A percentile compares a stretch with the other conserved stretches of the same genome.
phyloP scores from a whole-genome alignment of 2,797 vertebrate genomes.

The Myotis findleyi region DNA sequence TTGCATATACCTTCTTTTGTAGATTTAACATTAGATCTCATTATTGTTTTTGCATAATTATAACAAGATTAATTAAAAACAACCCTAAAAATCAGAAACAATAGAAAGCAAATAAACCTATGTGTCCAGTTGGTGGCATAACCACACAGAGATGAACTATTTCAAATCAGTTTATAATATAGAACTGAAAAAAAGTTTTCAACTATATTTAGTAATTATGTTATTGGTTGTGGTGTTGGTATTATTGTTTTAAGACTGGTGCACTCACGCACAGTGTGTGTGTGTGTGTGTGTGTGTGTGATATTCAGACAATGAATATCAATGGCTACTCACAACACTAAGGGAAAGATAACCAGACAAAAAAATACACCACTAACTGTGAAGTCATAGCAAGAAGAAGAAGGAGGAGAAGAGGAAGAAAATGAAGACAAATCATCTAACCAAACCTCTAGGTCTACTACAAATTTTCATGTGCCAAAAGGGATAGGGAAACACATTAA shows the following conservation, averaged over 20 bases:
- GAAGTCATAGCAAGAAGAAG: neutral
- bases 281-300: neutral
- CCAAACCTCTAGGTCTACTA: neutral
- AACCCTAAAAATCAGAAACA: slow-evolving; percentile 43
- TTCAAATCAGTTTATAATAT: neutral
- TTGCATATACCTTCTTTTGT: neutral
- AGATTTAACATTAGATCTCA: neutral
- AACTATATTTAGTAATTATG: neutral
- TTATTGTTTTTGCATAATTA: neutral
- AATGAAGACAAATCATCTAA: neutral
- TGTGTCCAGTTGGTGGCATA: neutral
- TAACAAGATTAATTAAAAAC: slow-evolving; percentile 25
- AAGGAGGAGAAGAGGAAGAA: too few relatives aligned
- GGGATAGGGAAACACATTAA: neutral
- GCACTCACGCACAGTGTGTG: neutral
- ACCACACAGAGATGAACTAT: slow-evolving; percentile 9
- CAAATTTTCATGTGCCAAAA: neutral
- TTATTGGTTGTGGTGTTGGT: neutral
- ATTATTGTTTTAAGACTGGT: neutral
- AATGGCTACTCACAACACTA: neutral
- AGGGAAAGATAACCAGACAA: neutral
- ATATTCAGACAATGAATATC: neutral
- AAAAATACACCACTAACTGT: neutral
- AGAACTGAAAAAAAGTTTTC: neutral
- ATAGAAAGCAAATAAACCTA: slow-evolving; percentile 8